These are phyloP conservation scores for Cochlearius cochlearius DNA, from an alignment of 2,113 vertebrate genomes.

Conservation along the genomic window DNA sequence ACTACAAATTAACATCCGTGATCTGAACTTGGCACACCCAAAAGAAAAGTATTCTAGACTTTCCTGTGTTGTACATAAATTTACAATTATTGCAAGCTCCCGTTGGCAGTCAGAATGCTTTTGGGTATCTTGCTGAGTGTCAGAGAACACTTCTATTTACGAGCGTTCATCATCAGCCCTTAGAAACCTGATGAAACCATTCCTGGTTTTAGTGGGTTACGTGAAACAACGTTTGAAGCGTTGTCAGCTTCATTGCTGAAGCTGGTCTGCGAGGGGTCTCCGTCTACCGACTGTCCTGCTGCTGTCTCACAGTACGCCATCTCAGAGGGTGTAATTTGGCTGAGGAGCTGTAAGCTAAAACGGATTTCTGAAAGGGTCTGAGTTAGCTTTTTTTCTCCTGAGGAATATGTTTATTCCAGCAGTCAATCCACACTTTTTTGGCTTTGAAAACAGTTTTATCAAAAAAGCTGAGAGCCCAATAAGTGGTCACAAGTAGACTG, in stretches of 20 bases:
- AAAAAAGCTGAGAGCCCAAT: not conserved
- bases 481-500: not conserved
- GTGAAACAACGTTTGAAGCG: not conserved
- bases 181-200: not conserved
- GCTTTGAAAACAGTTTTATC: not conserved
- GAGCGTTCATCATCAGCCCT: not conserved
- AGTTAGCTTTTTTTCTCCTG: not conserved
- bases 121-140: not conserved
- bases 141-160: not conserved
- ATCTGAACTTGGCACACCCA: not conserved
- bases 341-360: not conserved
- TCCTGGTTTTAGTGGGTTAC: not conserved
- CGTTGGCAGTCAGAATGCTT: accelerated
- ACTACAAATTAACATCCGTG: not conserved
- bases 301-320: accelerated
- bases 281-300: not conserved
- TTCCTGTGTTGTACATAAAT: not conserved
- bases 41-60: not conserved
- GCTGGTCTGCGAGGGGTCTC: not conserved
- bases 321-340: not conserved
- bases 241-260: not conserved
- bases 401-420: not conserved
- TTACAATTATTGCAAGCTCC: not conserved
- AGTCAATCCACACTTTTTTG: not conserved
- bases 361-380: not conserved